phyloP scores from a whole-genome alignment of 2,113 vertebrate genomes.

The Oxyruncus cristatus region DNA sequence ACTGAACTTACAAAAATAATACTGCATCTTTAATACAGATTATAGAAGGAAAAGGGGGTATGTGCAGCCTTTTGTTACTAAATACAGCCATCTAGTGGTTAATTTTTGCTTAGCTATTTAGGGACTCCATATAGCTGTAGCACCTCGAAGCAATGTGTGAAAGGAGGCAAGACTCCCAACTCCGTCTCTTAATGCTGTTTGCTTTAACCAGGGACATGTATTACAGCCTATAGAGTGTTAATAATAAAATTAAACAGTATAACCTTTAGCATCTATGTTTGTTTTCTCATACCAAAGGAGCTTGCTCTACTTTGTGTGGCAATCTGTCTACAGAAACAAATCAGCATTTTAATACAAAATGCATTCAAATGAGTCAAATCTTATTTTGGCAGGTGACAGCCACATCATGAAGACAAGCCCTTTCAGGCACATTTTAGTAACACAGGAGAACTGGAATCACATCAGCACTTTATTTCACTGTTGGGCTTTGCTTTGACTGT shows the following conservation, averaged over 20 bases:
- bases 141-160: background rate
- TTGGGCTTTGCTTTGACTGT: background rate
- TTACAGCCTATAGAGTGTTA: background rate
- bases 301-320: background rate
- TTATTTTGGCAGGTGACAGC: background rate
- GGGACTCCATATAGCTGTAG: background rate
- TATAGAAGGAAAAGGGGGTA: rapidly evolving
- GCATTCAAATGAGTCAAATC: background rate
- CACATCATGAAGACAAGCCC: background rate
- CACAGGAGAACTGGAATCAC: background rate
- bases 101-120: background rate
- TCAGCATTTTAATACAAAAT: background rate
- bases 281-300: background rate
- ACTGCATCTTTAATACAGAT: rapidly evolving
- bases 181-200: background rate
- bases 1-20: background rate
- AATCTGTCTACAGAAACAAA: background rate
- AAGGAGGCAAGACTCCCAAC: background rate
- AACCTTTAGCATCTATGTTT: background rate
- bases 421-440: background rate
- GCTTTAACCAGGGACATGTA: background rate
- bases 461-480: background rate
- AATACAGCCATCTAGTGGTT: constrained; percentile 69
- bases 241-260: background rate
- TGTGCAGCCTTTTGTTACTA: background rate